phyloP scores from a whole-genome alignment of 2,888 invertebrate genomes.

The Eristalinus sepulchralis region DNA sequence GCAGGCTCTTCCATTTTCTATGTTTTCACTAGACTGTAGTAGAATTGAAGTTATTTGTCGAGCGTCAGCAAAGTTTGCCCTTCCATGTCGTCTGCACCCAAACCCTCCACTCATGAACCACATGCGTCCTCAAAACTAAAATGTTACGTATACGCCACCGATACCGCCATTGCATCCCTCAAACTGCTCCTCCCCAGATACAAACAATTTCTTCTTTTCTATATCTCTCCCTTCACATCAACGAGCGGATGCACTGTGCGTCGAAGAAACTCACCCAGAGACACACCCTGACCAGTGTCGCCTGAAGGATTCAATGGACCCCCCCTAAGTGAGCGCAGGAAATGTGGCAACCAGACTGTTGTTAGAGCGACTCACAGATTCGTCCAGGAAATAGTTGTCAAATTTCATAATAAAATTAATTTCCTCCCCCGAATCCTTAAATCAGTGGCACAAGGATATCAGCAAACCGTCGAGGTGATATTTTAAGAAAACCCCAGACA shows the following conservation, averaged over 20 bases:
- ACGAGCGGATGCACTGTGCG: background rate
- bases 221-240: background rate
- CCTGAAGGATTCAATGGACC: background rate
- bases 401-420: conserved; percentile 10
- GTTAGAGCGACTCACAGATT: background rate
- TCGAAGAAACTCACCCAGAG: background rate
- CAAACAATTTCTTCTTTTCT: background rate
- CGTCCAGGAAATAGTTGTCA: background rate
- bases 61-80: too few relatives aligned
- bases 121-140: background rate
- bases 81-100: too few relatives aligned
- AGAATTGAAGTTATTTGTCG: too few relatives aligned
- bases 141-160: background rate
- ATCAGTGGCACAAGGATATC: background rate
- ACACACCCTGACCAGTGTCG: background rate
- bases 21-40: too few relatives aligned
- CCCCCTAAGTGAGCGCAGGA: background rate
- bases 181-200: background rate
- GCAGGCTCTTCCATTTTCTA: too few relatives aligned
- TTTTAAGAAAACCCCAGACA: background rate
- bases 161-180: background rate
- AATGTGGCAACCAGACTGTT: background rate
- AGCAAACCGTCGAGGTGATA: background rate
- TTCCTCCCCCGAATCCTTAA: background rate
- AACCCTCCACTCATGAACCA: too few relatives aligned